Evolutionary conservation across 1,140 invertebrate species (phyloP), one percentile per base, ranked within the genome.

Genomic region (Fopius arisanus): DNA sequence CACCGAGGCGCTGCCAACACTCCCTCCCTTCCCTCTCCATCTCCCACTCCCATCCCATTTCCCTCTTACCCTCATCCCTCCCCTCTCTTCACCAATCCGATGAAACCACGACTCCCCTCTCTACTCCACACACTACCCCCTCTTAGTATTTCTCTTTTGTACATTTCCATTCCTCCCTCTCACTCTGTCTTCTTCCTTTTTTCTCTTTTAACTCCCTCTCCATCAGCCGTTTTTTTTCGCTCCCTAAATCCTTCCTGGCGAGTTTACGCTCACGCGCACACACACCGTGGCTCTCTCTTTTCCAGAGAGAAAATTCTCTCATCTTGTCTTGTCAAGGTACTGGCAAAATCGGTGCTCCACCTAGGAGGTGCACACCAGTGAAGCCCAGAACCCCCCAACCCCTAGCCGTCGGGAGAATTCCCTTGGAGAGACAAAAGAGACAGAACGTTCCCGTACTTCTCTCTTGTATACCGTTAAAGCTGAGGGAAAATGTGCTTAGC

Each of bases 11-110:
- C 70, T 69, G 31, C n/a, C 67, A 19, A 23, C n/a, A n/a, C n/a
- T 41, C 40, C 48, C 43, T 69, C 73, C 14, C 68, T 69, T 67
- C 28, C 43, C 63, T 26, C 70, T 73, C 65, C 33, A 9, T 59
- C 71, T 10, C 59, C 71, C 71, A 76, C 77, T 77, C 75, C 67
- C 63, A 72, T 74, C 72, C 78, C 75, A 66, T 37, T 31, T 48
- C 48, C 48, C 65, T 3, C 6, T 37, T 26, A 12, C 48, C 33
- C 67, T 14, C 75, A 62, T 40, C 21, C 54, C 43, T 43, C 26
- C 40, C 16, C 33, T 31, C 31, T 51, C 16, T 19, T 67, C 29
- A 7, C 9, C 33, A 3, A 37, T 7, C 33, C n/a, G n/a, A n/a
- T n/a, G n/a, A n/a, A n/a, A 10, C 33, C 33, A 37, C 26, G 41